Conservation (phyloP, 2,888 invertebrate species). For the Thera britannica region DNA sequence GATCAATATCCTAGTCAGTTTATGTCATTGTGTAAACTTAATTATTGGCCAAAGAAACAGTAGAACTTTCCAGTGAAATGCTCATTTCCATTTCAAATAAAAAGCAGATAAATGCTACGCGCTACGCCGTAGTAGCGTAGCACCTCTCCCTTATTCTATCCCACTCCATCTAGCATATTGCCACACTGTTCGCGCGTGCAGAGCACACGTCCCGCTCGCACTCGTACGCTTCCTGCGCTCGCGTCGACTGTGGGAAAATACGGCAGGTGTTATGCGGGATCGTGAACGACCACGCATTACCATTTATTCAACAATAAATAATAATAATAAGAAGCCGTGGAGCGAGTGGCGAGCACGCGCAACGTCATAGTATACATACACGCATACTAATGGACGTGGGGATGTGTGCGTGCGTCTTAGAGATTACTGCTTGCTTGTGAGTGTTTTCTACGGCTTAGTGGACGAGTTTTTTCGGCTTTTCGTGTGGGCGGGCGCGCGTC, state of each 20-base stretch:
- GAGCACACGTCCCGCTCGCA: conserved; percentile 74
- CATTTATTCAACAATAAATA: conserved; percentile 85
- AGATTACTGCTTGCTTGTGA: conserved; percentile 38
- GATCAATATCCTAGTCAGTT: too few relatives aligned
- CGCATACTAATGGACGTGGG: conserved; percentile 70
- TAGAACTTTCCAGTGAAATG: background rate
- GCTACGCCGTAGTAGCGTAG: conserved; percentile 51
- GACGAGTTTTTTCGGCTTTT: conserved; percentile 66
- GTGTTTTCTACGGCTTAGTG: conserved; percentile 55
- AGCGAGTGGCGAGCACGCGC: conserved; percentile 84
- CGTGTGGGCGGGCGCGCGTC: conserved; percentile 81
- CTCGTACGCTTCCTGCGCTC: conserved; percentile 78
- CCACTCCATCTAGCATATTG: conserved; percentile 56
- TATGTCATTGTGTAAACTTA: background rate
- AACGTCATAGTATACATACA: conserved; percentile 61
- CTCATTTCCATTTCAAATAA: conserved; percentile 15
- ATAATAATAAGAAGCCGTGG: conserved; percentile 84
- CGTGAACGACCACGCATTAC: conserved; percentile 85
- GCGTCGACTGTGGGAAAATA: conserved; percentile 85
- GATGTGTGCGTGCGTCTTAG: conserved; percentile 62
- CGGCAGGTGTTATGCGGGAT: conserved; percentile 86
- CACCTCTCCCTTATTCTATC: conserved; percentile 55
- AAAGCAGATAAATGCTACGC: conserved; percentile 36
- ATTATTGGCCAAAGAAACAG: background rate
- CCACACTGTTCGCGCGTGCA: conserved; percentile 66